A percentile compares a stretch with the other conserved stretches of the same genome.
Conservation (phyloP, 37 sponge, comb jelly and placozoan species). For the Chondrosia reniformis region DNA sequence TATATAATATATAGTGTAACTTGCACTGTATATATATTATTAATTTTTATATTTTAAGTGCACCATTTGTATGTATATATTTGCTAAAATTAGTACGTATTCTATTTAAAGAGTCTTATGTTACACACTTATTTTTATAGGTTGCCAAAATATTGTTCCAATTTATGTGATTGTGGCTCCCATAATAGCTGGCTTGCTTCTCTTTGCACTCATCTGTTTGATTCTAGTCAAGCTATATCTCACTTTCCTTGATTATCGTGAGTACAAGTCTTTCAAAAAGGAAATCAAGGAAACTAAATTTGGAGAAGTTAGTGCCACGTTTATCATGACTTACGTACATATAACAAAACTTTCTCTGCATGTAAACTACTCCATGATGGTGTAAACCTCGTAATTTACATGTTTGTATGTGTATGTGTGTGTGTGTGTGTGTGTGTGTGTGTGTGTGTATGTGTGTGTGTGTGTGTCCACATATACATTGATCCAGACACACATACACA, state of each 20-base stretch:
- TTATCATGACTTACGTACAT: not conserved
- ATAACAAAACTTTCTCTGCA: not conserved
- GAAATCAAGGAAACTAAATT: slow-evolving; percentile 9
- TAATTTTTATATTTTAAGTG: too few relatives aligned
- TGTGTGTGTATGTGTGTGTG: too few relatives aligned
- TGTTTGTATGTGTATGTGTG: not conserved
- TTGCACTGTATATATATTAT: too few relatives aligned
- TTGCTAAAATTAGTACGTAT: too few relatives aligned
- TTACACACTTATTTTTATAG: not conserved
- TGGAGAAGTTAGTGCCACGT: not conserved
- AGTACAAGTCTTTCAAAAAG: slow-evolving; percentile 7
- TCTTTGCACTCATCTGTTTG: not conserved
- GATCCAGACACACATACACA: too few relatives aligned
- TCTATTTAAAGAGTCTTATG: too few relatives aligned
- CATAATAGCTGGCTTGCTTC: not conserved
- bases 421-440: not conserved
- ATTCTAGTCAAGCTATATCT: not conserved
- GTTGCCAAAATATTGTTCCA: not conserved
- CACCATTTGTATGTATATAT: too few relatives aligned
- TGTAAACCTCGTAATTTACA: not conserved
- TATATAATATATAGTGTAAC: too few relatives aligned
- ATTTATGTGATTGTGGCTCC: not conserved
- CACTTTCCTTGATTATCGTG: not conserved
- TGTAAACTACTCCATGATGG: not conserved
- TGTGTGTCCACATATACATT: too few relatives aligned